Conservation (phyloP, 2,797 vertebrate genomes). For the Aldrovandia affinis region DNA sequence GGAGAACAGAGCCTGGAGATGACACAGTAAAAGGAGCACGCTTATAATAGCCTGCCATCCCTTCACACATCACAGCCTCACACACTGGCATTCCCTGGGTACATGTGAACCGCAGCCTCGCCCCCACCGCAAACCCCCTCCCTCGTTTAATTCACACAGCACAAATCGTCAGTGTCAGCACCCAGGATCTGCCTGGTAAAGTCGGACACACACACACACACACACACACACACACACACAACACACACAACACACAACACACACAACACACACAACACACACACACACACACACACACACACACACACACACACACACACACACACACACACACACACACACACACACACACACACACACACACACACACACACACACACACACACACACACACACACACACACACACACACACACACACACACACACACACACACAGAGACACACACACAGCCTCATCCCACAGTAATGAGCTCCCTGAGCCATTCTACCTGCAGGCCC, state of each 20-base stretch:
- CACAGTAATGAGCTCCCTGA: background rate
- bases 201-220: conserved; percentile 54
- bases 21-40: conserved; percentile 67
- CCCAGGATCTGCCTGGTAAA: conserved; percentile 63
- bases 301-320: background rate
- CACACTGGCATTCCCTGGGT: conserved; percentile 57
- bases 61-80: conserved; percentile 69
- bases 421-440: conserved; percentile 5
- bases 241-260: too few species aligned
- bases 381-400: conserved; percentile 45
- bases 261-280: conserved; percentile 56
- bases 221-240: background rate
- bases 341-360: conserved; percentile 35
- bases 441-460: conserved; percentile 2
- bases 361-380: background rate
- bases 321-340: conserved; percentile 8
- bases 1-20: conserved; percentile 54
- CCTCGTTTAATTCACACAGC: conserved; percentile 60
- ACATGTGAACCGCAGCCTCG: conserved; percentile 54
- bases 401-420: conserved; percentile 22
- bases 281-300: conserved; percentile 4
- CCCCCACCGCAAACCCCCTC: conserved; percentile 35
- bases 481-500: background rate
- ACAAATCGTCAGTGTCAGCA: conserved; percentile 62
- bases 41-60: conserved; percentile 66